phyloP scores from a whole-genome alignment of 2,888 invertebrate genomes.

The Fissipunctia ypsillon region DNA sequence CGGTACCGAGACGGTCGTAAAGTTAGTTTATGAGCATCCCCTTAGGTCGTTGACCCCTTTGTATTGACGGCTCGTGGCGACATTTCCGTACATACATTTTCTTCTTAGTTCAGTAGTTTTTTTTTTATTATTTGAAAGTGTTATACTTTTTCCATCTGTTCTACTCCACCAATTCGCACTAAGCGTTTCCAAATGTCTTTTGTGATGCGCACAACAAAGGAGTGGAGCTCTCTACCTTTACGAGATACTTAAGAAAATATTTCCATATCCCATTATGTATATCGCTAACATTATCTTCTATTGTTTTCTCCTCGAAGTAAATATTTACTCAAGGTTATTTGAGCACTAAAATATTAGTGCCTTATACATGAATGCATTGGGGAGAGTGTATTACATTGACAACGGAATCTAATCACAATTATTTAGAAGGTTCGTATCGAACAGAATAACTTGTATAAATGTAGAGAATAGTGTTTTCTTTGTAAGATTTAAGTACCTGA shows the following conservation, averaged over 20 bases:
- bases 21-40: conserved; percentile 34
- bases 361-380: conserved; percentile 1
- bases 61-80: conserved; percentile 2
- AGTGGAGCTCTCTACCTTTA: too few species aligned
- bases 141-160: too few species aligned
- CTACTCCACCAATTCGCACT: too few species aligned
- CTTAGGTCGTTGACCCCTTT: conserved; percentile 31
- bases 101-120: neutral
- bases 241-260: neutral
- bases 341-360: conserved; percentile 21
- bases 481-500: neutral
- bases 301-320: neutral
- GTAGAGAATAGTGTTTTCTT: neutral
- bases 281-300: conserved; percentile 1
- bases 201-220: too few species aligned
- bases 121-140: too few species aligned
- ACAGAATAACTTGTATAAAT: neutral
- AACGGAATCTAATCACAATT: conserved; percentile 18
- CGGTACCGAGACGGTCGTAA: conserved; percentile 21
- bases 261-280: conserved; percentile 19
- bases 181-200: too few species aligned
- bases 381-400: conserved; percentile 27
- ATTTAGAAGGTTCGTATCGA: neutral
- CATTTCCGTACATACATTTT: neutral
- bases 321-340: conserved; percentile 27